Percentiles rank a stretch among this genome's conserved stretches.
Evolutionary conservation across 2,888 invertebrate genomes (phyloP).

Genomic region (Xestia xanthographa): DNA sequence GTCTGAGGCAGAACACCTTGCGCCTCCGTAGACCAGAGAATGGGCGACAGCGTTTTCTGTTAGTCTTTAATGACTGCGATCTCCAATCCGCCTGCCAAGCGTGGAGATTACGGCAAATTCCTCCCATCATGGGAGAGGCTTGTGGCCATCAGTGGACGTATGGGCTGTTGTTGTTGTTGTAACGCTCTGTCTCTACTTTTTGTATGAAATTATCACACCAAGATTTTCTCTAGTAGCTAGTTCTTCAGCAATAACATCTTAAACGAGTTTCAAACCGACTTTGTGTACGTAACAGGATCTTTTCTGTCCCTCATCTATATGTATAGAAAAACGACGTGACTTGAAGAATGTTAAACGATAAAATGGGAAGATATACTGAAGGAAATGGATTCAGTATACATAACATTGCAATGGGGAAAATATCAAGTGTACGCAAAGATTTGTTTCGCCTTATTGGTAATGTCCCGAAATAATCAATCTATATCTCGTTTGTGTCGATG

Average conservation of each 20-base stretch:
- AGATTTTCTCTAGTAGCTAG: background rate
- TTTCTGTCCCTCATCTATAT: conserved; percentile 57
- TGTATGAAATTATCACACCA: background rate
- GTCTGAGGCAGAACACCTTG: too few relatives aligned
- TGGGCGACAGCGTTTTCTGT: too few relatives aligned
- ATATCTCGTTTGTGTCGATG: background rate
- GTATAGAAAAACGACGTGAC: conserved; percentile 65
- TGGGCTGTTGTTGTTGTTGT: too few relatives aligned
- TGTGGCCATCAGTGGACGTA: too few relatives aligned
- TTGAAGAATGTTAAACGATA: conserved; percentile 48
- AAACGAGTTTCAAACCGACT: conserved; percentile 47
- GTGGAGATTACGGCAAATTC: too few relatives aligned
- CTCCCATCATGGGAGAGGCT: too few relatives aligned
- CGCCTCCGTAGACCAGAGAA: too few relatives aligned
- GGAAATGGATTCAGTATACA: conserved; percentile 22
- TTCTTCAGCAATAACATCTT: conserved; percentile 17
- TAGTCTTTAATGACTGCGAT: too few relatives aligned
- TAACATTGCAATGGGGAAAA: conserved; percentile 24
- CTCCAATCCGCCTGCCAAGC: too few relatives aligned
- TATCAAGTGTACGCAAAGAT: background rate
- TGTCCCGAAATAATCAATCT: background rate
- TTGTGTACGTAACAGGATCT: conserved; percentile 26
- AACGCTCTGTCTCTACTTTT: too few relatives aligned
- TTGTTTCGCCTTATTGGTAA: background rate
- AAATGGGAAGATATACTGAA: conserved; percentile 38